Conservation (phyloP, 2,113 vertebrate genomes). For the Podilymbus podiceps region DNA sequence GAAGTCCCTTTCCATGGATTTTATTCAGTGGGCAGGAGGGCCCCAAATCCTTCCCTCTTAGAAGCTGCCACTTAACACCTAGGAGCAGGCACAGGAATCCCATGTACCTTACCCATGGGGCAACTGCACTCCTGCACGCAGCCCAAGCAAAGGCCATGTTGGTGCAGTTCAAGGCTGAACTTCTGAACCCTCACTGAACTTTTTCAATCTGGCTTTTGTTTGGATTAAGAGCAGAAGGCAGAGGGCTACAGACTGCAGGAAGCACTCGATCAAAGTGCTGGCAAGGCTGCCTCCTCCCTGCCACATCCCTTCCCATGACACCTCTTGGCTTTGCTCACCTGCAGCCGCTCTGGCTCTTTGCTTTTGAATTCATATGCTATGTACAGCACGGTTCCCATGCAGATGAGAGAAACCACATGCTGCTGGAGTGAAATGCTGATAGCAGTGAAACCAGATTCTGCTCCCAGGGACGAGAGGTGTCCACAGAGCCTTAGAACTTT, state of each 20-base stretch:
- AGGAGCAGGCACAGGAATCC: not conserved
- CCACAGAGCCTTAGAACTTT: not conserved
- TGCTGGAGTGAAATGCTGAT: not conserved
- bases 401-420: conserved; percentile 44
- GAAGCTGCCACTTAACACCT: not conserved
- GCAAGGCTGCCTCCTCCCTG: conserved; percentile 44
- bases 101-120: not conserved
- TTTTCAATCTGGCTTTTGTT: conserved; percentile 47
- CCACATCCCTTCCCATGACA: conserved; percentile 51
- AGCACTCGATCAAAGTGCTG: conserved; percentile 62
- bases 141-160: not conserved
- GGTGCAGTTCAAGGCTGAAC: conserved; percentile 24
- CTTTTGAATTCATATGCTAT: conserved; percentile 20
- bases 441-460: conserved; percentile 26
- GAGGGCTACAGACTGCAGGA: conserved; percentile 46
- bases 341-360: conserved; percentile 8
- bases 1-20: not conserved
- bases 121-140: not conserved
- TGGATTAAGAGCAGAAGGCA: conserved; percentile 57
- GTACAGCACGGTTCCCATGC: not conserved
- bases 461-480: not conserved
- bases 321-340: conserved; percentile 62
- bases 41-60: not conserved
- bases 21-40: not conserved
- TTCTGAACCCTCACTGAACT: conserved; percentile 37